A percentile compares a stretch with the other conserved stretches of the same genome.
Conservation (phyloP, 2,888 invertebrate species). For the Adineta ricciae region DNA sequence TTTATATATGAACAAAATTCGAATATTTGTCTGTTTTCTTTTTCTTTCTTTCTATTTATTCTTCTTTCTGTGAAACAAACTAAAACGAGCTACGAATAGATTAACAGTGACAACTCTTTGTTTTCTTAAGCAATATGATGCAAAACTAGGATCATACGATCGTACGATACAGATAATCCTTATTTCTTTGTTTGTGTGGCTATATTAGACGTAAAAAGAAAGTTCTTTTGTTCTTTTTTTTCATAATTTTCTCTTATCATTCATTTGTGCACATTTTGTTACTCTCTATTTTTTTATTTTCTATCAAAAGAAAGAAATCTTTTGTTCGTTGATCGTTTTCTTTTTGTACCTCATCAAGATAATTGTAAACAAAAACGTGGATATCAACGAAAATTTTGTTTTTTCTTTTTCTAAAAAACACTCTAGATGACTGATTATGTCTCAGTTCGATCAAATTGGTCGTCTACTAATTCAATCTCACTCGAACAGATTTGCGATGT, state of each 20-base stretch:
- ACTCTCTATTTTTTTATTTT: neutral
- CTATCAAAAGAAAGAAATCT: neutral
- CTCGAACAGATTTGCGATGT: neutral
- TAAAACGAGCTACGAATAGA: neutral
- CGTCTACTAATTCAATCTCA: neutral
- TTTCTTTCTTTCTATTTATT: neutral
- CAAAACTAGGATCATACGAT: neutral
- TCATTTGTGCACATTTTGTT: conserved; percentile 9
- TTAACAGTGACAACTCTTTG: neutral
- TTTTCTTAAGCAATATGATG: neutral
- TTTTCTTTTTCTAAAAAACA: neutral
- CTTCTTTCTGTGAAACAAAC: neutral
- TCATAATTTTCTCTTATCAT: neutral
- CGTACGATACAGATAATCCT: neutral
- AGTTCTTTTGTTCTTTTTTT: neutral
- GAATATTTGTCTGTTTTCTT: neutral
- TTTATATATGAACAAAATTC: neutral
- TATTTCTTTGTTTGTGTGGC: neutral
- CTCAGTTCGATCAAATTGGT: neutral
- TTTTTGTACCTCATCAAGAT: neutral
- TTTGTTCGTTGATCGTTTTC: neutral
- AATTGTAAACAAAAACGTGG: too few species aligned
- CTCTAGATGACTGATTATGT: neutral
- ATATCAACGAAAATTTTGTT: neutral
- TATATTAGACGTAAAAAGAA: neutral